phyloP scores from a whole-genome alignment of 2,888 invertebrate species.

The Cordilura impudica region DNA sequence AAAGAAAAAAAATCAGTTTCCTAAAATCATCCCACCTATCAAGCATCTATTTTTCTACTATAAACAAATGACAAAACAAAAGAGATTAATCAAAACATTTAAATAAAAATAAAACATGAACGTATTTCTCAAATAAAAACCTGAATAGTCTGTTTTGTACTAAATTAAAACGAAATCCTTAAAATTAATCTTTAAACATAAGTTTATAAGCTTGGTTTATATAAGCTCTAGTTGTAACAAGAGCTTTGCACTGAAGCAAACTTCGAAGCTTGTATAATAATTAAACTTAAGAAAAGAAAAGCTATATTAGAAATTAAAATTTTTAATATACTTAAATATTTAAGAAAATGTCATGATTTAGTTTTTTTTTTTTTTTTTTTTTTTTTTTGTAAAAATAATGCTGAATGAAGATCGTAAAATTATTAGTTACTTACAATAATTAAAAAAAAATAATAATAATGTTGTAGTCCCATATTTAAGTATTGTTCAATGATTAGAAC shows the following conservation, averaged over 20 bases:
- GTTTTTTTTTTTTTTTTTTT: constrained; percentile 18
- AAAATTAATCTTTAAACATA: not conserved
- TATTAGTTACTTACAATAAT: constrained; percentile 56
- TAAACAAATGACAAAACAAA: constrained; percentile 53
- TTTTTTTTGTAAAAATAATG: constrained; percentile 44
- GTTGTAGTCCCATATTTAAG: constrained; percentile 55
- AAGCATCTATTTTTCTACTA: constrained; percentile 75
- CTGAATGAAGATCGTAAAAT: constrained; percentile 62
- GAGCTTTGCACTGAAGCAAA: not conserved
- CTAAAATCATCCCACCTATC: constrained; percentile 77
- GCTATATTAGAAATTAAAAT: not conserved
- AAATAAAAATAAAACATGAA: constrained; percentile 50
- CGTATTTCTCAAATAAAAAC: constrained; percentile 50
- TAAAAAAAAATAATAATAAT: constrained; percentile 60
- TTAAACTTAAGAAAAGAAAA: constrained; percentile 14
- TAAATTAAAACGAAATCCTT: not conserved
- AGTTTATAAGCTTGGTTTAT: too few species aligned
- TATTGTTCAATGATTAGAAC: constrained; percentile 60
- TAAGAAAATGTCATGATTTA: constrained; percentile 5
- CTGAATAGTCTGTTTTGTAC: constrained; percentile 61
- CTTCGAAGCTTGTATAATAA: constrained; percentile 26
- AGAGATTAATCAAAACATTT: constrained; percentile 47
- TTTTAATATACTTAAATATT: not conserved
- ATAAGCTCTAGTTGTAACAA: not conserved
- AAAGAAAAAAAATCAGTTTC: constrained; percentile 68